Evolutionary conservation across 2,888 invertebrate genomes (phyloP), one percentile per base, ranked within the genome.

Genomic region (Melieria crassipennis): DNA sequence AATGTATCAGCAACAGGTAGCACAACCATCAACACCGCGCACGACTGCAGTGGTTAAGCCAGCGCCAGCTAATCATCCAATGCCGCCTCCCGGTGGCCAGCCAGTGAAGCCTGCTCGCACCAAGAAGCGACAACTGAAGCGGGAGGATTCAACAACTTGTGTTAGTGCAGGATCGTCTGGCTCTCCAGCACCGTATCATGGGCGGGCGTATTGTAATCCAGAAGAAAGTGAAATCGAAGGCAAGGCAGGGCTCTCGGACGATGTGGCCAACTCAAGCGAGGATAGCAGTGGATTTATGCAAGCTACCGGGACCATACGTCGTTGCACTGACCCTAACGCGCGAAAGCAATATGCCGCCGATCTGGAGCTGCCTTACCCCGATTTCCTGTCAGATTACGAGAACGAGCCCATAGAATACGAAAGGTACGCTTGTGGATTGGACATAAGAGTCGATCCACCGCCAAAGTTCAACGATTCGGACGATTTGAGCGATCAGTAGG

Each of bases 391-490:
- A 1, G 89, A 89, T 75, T 89, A 87, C 61, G 89, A 89, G 78
- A 88, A 88, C 45, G 89, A 89, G 76, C 88, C 88, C 1, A 88
- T 88, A 74, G 87, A 92, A 86, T 89, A 89, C 79, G 90, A 93
- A 83, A 89, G 92, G 80, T 89, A 92, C 83, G 87, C 91, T 70
- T 91, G 91, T n/a, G 93, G 93, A 77, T 92, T 93, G 82, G 93
- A 93, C 80, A 91, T 93, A 30, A 90, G 92, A 50, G 91, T 91
- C 45, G 90, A 93, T 79, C 94, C 93, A n/a, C 93, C 93, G 68
- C 93, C 93, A 68, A 88, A 93, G 76, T 89, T 93, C 80, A 93
- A 94, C 78, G 92, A 92, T 81, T 93, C 93, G 82, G 91, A 91
- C 79, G 90, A 90, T 77, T 75, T 82, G 30, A 85, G 85, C 77